Evolutionary conservation across 2,888 invertebrate genomes (phyloP).

Genomic region (Drosophila picticornis): DNA sequence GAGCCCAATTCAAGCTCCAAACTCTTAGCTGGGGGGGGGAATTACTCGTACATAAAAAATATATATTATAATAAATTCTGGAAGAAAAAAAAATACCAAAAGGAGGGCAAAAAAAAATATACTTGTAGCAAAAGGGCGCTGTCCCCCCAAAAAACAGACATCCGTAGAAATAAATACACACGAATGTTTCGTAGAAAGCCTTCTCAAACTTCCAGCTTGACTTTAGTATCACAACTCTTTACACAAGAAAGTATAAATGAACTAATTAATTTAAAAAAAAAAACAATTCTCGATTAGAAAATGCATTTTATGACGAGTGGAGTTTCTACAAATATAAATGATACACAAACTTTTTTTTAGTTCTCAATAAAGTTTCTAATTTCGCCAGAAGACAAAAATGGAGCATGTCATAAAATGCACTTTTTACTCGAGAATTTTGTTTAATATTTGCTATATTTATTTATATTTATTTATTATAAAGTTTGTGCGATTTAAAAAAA

Average conservation of each 20-base stretch:
- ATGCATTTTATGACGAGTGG: background rate
- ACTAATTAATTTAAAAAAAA: background rate
- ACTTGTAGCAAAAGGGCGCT: constrained; percentile 42
- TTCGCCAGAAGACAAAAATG: background rate
- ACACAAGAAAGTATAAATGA: background rate
- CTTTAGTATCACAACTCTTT: background rate
- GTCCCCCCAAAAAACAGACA: constrained; percentile 17
- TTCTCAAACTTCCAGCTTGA: background rate
- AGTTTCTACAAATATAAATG: background rate
- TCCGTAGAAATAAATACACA: constrained; percentile 1
- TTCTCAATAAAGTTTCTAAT: background rate
- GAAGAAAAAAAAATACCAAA: constrained; percentile 7
- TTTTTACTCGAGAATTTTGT: background rate
- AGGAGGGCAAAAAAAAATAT: constrained; percentile 23
- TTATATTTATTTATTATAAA: background rate
- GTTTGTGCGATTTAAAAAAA: background rate
- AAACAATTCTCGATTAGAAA: background rate
- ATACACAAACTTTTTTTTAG: background rate
- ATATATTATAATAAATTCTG: constrained; percentile 51
- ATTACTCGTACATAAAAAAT: constrained; percentile 37
- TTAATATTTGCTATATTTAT: background rate
- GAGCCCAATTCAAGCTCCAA: constrained; percentile 43
- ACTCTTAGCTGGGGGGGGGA: constrained; percentile 37
- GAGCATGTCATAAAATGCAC: background rate
- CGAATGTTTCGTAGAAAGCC: background rate